Evolutionary conservation across 2,113 vertebrate species (phyloP), one percentile per base, ranked within the genome.

Genomic region (Microtus richardsoni): DNA sequence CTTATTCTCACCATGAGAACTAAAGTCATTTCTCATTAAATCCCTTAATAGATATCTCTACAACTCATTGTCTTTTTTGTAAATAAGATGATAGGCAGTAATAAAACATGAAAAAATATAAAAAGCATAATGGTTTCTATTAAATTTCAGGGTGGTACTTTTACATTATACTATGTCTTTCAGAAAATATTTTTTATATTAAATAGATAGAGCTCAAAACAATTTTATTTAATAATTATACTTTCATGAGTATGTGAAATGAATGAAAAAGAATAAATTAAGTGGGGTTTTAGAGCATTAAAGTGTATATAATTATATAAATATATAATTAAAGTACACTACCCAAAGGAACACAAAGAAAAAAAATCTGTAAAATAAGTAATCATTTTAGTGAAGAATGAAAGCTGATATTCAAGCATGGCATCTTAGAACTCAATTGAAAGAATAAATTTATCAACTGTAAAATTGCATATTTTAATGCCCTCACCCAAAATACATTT

Each of bases 11-110:
- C 36, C 78, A n/a, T 91, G 92, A 96, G 88, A 95, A 92, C 84
- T 71, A 95, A 83, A 97, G 92, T 92, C 85, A 96, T 96, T 97
- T 93, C 77, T 97, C 60, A 91, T 47, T 66, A 96, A 97, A 96
- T 96, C 88, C 82, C 88, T 96, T 95, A 97, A 93, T 84, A 93
- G 80, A 64, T 93, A 95, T 74, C 41, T 95, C 62, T 47, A 70
- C 19, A 95, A 92, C 58, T 95, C 95, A 95, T 94, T 97, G 96
- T 96, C 93, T 97, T 96, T 92, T 94, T 95, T 92, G 88, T 97
- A 95, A 95, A 93, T 93, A 97, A 96, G 77, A 78, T 93, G 21
- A 12, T 93, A 80, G 39, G 28, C 41, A 96, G 66, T 95, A 90
- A 96, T 91, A 96, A 97, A 96, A 90, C 60, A 92, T 66, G 13